Evolutionary conservation across 2,113 vertebrate species (phyloP), one percentile per base, ranked within the genome.

Genomic region (Hiodon alosoides): DNA sequence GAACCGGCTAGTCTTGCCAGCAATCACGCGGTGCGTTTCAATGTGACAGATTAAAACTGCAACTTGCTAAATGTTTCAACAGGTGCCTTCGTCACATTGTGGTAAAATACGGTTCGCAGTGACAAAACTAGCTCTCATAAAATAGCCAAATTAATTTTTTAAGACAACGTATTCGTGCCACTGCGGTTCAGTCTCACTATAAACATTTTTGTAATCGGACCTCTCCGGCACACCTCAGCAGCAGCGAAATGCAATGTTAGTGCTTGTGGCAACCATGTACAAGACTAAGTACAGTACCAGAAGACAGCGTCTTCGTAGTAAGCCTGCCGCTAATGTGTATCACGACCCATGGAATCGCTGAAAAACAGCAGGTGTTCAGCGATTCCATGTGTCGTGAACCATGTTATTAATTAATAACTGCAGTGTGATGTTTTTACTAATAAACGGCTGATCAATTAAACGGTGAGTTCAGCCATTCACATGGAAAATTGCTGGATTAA

Each of bases 401-500:
- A 46, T 71, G 55, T 71, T 71, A 71, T 71, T 31, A 71, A 71
- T 59, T 71, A 71, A 71, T 71, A 46, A 71, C 47, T n/a, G 9
- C 17, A 57, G 53, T 69, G 31, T 61, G 11, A 5, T 17, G 60
- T 65, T 14, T 31, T 66, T 61, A 65, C 66, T 61, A 51, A 60
- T 51, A 53, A 60, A 70, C 55, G 13, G 59, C 69, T 72, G 70
- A 46, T 16, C 69, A 71, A 64, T 77, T 17, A 81, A 75, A 69
- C 69, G 71, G 65, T 48, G 46, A 52, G 69, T 67, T 9, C 7
- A 59, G 16, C 67, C 70, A 7, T 59, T 79, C 31, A 31, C 46
- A 8, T 75, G 72, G 69, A 50, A 60, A 77, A 69, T 54, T 61
- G 54, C 76, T 76, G 62, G 55, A 55, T 61, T 47, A 66, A 79